phyloP scores from a whole-genome alignment of 2,888 invertebrate genomes.

The Plagodis pulveraria region DNA sequence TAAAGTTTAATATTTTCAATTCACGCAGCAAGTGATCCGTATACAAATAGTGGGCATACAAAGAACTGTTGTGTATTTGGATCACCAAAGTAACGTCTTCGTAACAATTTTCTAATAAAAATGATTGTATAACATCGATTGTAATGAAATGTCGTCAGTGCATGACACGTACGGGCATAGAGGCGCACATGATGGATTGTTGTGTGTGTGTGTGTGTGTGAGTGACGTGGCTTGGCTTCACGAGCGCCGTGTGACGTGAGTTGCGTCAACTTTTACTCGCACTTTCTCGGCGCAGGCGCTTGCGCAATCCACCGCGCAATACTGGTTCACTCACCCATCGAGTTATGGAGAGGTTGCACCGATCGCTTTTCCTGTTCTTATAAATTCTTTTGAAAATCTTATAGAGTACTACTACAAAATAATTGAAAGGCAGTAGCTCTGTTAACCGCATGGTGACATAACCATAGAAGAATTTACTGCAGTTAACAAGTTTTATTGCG shows the following conservation, averaged over 20 bases:
- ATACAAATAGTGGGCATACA: not conserved
- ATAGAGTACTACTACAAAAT: not conserved
- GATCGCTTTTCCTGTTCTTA: constrained; percentile 63
- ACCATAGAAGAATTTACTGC: constrained; percentile 45
- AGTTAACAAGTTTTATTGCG: constrained; percentile 42
- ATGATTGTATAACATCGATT: constrained; percentile 71
- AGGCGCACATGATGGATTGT: constrained; percentile 31
- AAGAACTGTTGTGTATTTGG: constrained; percentile 12
- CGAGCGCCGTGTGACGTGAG: constrained; percentile 69
- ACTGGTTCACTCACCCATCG: constrained; percentile 70
- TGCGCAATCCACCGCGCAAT: constrained; percentile 77
- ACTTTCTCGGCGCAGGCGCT: constrained; percentile 79
- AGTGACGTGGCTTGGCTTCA: constrained; percentile 52
- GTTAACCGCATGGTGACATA: constrained; percentile 38
- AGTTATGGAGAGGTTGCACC: constrained; percentile 37
- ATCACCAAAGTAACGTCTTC: constrained; percentile 29
- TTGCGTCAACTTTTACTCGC: constrained; percentile 85
- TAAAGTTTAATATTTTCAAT: too few species aligned
- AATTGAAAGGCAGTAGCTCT: constrained; percentile 17
- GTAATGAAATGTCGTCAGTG: constrained; percentile 71
- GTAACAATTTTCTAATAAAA: constrained; percentile 47
- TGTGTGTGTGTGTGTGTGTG: constrained; percentile 53
- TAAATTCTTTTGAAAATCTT: constrained; percentile 1
- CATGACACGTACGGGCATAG: constrained; percentile 47
- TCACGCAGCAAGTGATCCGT: too few species aligned